Base-by-base conservation (phyloP, 2,888 invertebrate genomes). In the Drosophila niveifrons region DNA sequence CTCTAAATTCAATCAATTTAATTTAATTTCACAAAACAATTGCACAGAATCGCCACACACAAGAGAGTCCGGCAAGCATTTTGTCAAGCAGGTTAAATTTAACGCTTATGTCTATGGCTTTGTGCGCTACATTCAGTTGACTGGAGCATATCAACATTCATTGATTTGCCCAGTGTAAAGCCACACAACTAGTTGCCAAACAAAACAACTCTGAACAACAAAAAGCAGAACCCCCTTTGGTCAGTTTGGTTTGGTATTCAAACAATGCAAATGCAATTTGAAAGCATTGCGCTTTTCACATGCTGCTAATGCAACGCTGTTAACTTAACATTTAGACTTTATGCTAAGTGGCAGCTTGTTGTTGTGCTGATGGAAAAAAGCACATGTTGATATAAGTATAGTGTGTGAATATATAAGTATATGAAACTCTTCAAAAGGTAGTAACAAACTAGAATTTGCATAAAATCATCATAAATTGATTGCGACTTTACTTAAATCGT, bases 21-120 rank as follows among this genome's bases (percentile, higher is more conserved):
- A 89, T 86, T 89, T 82, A 88, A 86, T 86, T 86, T 88, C 82
- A 88, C 89, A 89, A 86, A 86, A 88, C 88, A 89, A 86, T 86
- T 87, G 82, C 62, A 36, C 47, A 31, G 61, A 34, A 51, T 23
- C 50, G 56, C 46, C 68, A 47, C 55, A 62, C 70, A 67, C 23
- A 56, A 23, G 23, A 23, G 23, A 23, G 1, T 23, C 43, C 44
- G 43, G 17, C 62, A 51, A 52, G 59, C 73, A 66, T 36, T 53
- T 36, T 53, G 47, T 41, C 52, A 58, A 65, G 57, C 71, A 67
- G 67, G 69, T 66, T 69, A 58, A 62, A 47, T 59, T 65, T 50
- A n/a, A 46, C n/a, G 28, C 43, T 34, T 13, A 31, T n/a, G 31
- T 15, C 7, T 52, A 52, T 46, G 34, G 31, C 8, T 36, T 67